Evolutionary conservation across 1,140 invertebrate genomes (phyloP), one percentile per base, ranked within the genome.

Genomic region (Asobara japonica): DNA sequence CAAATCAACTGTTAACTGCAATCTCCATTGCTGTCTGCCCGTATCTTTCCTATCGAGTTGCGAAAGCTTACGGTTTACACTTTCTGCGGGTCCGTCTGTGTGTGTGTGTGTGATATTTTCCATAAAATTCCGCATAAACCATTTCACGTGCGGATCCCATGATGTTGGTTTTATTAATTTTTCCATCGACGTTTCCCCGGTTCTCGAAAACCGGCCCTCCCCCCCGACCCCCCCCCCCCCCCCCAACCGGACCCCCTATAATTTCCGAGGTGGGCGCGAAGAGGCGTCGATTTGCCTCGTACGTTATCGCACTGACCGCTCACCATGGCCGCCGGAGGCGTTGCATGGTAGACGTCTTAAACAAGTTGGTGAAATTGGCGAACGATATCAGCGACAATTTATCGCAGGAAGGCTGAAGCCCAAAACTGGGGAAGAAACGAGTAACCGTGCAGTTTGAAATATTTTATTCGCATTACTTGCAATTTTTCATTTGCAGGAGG

Each of bases 381-480:
- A 74, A 72, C 80, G 79, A 83, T 84, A 84, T 84, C 80, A 78
- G 70, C 77, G 76, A 69, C 80, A 81, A 84, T 84, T 84, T 84
- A 84, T 84, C 81, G 80, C 45, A 31, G 45, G 67, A 45, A 45
- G 41, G n/a, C n/a, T 45, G 62, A 60, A 20, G 11, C 27, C n/a
- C 29, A n/a, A 18, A 7, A 13, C 29, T 20, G 1, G 13, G 13
- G 2, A 4, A 0, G 1, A 7, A 16, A 45, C 20, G 27, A 11
- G 13, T 25, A 13, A 62, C 29, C 60, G 2, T 29, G 16, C 31
- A 0, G 27, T 66, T 41, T 70, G n/a, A 22, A 70, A 45, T 56
- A 20, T 56, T 67, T 36, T 27, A 68, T 45, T 31, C 20, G 38
- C 38, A 38, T 65, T 30, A 27, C 27, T 29, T 48, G 25, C 36